These are phyloP conservation scores for Coptotermes formosanus DNA, from an alignment of 1,140 invertebrate species.

Conservation along the genomic window DNA sequence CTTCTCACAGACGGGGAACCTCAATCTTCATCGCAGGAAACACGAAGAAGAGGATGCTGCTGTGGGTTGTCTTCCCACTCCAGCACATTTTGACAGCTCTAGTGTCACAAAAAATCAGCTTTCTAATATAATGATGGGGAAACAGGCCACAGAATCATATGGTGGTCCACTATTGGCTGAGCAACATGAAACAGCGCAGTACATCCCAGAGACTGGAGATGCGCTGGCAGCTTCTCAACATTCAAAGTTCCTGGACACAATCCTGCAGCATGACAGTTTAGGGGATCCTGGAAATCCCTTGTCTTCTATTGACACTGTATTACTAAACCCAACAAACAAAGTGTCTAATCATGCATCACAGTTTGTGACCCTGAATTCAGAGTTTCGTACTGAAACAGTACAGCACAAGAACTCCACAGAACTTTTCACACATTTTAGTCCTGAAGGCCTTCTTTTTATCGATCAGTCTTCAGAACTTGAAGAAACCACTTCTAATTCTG, in stretches of 20 bases:
- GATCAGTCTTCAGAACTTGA: conserved; percentile 18
- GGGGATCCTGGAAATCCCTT: neutral
- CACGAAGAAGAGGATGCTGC: conserved; percentile 29
- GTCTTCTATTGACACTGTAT: conserved; percentile 25
- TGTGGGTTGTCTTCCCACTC: neutral
- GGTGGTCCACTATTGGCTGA: neutral
- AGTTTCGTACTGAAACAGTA: conserved; percentile 6
- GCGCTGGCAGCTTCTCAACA: neutral
- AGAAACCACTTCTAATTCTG: neutral
- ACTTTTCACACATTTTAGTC: conserved; percentile 31
- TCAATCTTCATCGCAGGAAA: conserved; percentile 33
- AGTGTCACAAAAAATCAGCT: neutral
- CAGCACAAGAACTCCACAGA: neutral
- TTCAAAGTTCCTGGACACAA: conserved; percentile 30
- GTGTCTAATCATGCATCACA: neutral
- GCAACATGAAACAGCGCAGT: neutral
- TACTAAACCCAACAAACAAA: conserved; percentile 19
- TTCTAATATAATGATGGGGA: neutral
- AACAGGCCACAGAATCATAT: neutral
- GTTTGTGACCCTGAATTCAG: conserved; percentile 14
- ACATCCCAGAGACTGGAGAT: neutral
- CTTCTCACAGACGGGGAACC: conserved; percentile 33
- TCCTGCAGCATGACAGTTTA: conserved; percentile 26
- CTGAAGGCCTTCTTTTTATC: conserved; percentile 30
- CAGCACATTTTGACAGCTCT: neutral